A percentile compares a stretch with the other conserved stretches of the same genome.
phyloP scores from a whole-genome alignment of 2,113 vertebrate genomes.

The Prionailurus bengalensis region DNA sequence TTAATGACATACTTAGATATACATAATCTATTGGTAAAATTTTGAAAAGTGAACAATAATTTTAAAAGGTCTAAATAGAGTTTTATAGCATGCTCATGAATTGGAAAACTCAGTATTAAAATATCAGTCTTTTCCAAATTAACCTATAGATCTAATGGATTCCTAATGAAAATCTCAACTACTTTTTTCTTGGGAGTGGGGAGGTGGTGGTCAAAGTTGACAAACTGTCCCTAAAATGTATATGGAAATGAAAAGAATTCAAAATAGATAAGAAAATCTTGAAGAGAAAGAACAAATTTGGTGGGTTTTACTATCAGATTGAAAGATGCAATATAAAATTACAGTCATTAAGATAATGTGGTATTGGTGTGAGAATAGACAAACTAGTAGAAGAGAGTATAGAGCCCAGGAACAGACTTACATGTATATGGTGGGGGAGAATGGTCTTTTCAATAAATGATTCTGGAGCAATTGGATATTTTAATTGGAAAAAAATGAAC shows the following conservation, averaged over 20 bases:
- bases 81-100: background rate
- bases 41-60: background rate
- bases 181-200: background rate
- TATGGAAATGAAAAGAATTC: background rate
- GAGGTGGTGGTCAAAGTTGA: background rate
- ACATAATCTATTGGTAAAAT: background rate
- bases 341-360: background rate
- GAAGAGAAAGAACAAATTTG: background rate
- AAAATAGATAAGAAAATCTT: background rate
- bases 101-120: background rate
- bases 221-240: background rate
- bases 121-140: background rate
- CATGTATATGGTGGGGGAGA: too few relatives aligned
- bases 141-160: background rate
- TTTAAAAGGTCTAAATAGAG: slow-evolving; percentile 4
- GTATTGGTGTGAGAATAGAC: background rate
- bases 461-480: background rate
- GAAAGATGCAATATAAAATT: background rate
- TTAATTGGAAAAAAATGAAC: background rate
- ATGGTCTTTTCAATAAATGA: background rate
- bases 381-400: background rate
- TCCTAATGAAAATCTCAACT: background rate
- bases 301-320: background rate
- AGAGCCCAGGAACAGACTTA: background rate
- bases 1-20: background rate